A percentile compares a stretch with the other conserved stretches of the same genome.
Conservation (phyloP, 2,888 invertebrate genomes). For the Mythimna albipuncta region DNA sequence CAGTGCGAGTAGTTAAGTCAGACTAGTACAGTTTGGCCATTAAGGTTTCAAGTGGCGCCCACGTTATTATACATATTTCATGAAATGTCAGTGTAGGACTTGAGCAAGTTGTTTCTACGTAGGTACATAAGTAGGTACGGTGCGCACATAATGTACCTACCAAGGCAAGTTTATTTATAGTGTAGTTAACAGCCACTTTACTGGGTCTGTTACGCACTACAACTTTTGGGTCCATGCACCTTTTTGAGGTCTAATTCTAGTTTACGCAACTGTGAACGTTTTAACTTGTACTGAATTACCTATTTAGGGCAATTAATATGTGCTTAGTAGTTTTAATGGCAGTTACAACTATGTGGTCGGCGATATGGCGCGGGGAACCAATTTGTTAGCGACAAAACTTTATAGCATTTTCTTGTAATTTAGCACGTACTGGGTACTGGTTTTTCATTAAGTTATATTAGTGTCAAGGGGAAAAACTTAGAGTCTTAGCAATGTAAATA, state of each 20-base stretch:
- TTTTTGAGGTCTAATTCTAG: constrained; percentile 67
- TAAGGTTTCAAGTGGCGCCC: constrained; percentile 41
- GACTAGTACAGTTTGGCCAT: constrained; percentile 44
- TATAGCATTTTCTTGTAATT: constrained; percentile 34
- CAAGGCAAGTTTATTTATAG: constrained; percentile 65
- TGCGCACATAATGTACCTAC: constrained; percentile 40
- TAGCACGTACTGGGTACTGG: background rate
- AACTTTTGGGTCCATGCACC: constrained; percentile 69
- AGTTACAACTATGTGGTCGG: constrained; percentile 34
- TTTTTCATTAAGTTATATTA: constrained; percentile 3
- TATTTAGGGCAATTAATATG: constrained; percentile 66
- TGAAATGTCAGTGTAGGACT: constrained; percentile 45
- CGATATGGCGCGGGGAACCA: constrained; percentile 28
- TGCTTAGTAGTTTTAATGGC: constrained; percentile 59
- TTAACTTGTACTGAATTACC: constrained; percentile 61
- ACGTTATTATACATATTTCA: constrained; percentile 59
- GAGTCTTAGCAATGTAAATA: constrained; percentile 6
- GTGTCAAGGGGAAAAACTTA: constrained; percentile 20
- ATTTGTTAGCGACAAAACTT: constrained; percentile 39
- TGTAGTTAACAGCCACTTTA: constrained; percentile 68
- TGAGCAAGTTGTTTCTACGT: constrained; percentile 39
- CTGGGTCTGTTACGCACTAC: constrained; percentile 66
- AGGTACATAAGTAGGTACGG: constrained; percentile 5
- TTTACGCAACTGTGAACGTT: constrained; percentile 64
- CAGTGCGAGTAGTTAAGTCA: constrained; percentile 36